These are phyloP conservation scores for Picathartes gymnocephalus DNA, from an alignment of 2,113 vertebrate species.

Conservation along the genomic window DNA sequence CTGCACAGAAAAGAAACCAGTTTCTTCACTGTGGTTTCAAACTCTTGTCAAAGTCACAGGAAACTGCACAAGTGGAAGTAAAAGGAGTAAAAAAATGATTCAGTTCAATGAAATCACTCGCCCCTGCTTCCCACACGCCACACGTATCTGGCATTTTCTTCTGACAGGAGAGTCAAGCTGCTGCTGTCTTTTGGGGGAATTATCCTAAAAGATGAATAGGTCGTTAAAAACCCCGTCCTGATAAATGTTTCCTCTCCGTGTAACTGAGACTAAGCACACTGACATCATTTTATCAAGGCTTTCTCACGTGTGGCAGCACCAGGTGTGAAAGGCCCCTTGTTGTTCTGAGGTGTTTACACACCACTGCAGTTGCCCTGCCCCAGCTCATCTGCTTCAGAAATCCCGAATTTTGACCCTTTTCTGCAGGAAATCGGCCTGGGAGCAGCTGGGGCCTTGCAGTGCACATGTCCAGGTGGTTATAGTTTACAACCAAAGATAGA, in stretches of 20 bases:
- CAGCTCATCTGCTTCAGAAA: neutral
- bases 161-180: neutral
- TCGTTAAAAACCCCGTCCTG: neutral
- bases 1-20: neutral
- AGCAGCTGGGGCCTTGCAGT: neutral
- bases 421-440: neutral
- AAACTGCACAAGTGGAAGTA: neutral
- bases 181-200: neutral
- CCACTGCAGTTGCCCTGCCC: accelerated
- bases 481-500: neutral
- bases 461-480: accelerated
- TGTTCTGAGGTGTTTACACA: accelerated
- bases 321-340: neutral
- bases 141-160: neutral
- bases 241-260: accelerated
- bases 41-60: neutral
- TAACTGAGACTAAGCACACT: neutral
- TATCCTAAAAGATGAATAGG: accelerated
- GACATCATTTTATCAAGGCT: neutral
- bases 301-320: neutral
- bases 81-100: neutral
- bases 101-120: neutral
- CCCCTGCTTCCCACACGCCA: neutral
- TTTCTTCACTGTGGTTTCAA: neutral
- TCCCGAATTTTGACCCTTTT: neutral